A percentile compares a stretch with the other conserved stretches of the same genome.
Conservation (phyloP, 2,888 invertebrate species). For the Epistrophe grossulariae region DNA sequence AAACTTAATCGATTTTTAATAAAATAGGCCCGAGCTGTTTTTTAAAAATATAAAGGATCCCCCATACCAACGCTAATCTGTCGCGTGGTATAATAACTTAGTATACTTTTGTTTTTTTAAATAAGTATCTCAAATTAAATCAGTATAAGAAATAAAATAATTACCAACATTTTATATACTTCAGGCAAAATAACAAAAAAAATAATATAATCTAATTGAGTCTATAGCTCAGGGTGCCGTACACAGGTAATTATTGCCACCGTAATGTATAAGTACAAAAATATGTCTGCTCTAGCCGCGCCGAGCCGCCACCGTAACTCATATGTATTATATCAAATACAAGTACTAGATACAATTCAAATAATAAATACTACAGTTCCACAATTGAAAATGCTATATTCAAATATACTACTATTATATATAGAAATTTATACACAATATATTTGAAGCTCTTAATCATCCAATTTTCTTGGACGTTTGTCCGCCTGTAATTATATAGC, state of each 20-base stretch:
- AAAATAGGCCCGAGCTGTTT: too few relatives aligned
- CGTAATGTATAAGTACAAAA: slow-evolving; percentile 38
- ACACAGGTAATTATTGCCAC: slow-evolving; percentile 61
- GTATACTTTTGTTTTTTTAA: too few relatives aligned
- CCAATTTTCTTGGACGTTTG: slow-evolving; percentile 69
- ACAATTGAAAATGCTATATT: slow-evolving; percentile 53
- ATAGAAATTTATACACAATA: slow-evolving; percentile 1
- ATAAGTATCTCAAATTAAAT: slow-evolving; percentile 7
- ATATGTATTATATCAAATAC: neutral
- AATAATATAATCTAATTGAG: slow-evolving; percentile 69
- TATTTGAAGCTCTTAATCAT: slow-evolving; percentile 67
- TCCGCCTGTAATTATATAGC: slow-evolving; percentile 64
- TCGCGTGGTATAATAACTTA: too few relatives aligned
- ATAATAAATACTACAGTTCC: slow-evolving; percentile 43
- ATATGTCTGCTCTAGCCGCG: slow-evolving; percentile 19
- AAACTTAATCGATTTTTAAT: too few relatives aligned
- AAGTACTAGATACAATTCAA: slow-evolving; percentile 44
- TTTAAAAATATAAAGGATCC: too few relatives aligned
- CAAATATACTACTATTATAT: slow-evolving; percentile 33
- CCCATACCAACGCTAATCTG: too few relatives aligned
- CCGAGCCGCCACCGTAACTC: neutral
- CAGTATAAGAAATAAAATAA: slow-evolving; percentile 15
- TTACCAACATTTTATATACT: slow-evolving; percentile 16
- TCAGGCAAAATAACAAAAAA: slow-evolving; percentile 12
- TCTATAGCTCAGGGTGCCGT: slow-evolving; percentile 70